Evolutionary conservation across 2,797 vertebrate species (phyloP).

Genomic region (Siniperca scherzeri): DNA sequence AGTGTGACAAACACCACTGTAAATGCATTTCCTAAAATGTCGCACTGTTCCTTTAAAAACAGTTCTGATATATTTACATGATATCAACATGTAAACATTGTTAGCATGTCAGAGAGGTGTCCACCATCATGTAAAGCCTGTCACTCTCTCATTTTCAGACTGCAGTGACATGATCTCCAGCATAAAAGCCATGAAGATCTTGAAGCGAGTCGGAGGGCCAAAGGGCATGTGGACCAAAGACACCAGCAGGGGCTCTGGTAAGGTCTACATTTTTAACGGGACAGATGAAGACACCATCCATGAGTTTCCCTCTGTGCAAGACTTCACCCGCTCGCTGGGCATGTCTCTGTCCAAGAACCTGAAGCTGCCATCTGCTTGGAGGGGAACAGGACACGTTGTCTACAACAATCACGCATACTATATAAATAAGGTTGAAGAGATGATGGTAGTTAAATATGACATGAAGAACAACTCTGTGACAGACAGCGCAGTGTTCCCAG

Average conservation of each 20-base stretch:
- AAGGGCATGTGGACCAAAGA: slow-evolving; percentile 97
- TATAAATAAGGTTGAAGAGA: slow-evolving; percentile 86
- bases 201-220: slow-evolving; percentile 91
- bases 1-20: too few species aligned
- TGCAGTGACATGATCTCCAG: slow-evolving; percentile 95
- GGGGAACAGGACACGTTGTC: slow-evolving; percentile 92
- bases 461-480: slow-evolving; percentile 87
- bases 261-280: slow-evolving; percentile 94
- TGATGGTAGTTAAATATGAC: slow-evolving; percentile 93
- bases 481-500: slow-evolving; percentile 93
- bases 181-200: slow-evolving; percentile 97
- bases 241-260: slow-evolving; percentile 82
- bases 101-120: neutral
- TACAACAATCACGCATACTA: slow-evolving; percentile 91
- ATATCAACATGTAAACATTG: neutral
- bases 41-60: neutral
- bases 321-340: slow-evolving; percentile 90
- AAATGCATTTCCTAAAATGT: neutral
- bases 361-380: slow-evolving; percentile 92
- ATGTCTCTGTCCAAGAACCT: slow-evolving; percentile 87
- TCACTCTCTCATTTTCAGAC: slow-evolving; percentile 81
- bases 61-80: neutral
- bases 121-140: neutral
- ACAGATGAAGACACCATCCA: slow-evolving; percentile 89
- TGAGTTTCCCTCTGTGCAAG: slow-evolving; percentile 90